Percentiles rank a stretch among this genome's conserved stretches.
Conservation (phyloP, 2,797 vertebrate species). For the Ptychobarbus kaznakovi region DNA sequence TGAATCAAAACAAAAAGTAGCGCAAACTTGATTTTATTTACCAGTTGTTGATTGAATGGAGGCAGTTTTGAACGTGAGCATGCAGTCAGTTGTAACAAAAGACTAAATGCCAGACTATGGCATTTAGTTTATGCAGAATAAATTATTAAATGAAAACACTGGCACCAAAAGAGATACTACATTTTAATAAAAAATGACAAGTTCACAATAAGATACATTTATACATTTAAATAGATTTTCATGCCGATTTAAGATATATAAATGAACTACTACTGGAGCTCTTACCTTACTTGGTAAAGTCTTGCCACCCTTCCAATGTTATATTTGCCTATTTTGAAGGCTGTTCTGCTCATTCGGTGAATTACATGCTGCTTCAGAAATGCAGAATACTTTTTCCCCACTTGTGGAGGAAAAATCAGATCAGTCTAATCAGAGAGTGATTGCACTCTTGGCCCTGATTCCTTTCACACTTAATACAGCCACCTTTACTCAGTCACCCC, state of each 20-base stretch:
- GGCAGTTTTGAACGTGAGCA: background rate
- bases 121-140: background rate
- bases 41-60: background rate
- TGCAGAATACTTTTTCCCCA: conserved; percentile 9
- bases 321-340: conserved; percentile 33
- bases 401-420: conserved; percentile 42
- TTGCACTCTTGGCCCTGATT: conserved; percentile 53
- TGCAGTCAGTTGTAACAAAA: background rate
- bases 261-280: background rate
- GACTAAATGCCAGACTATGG: background rate
- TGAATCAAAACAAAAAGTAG: background rate
- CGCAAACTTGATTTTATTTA: background rate
- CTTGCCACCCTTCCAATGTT: conserved; percentile 2
- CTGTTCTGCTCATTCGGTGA: conserved; percentile 22
- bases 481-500: conserved; percentile 56
- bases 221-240: background rate
- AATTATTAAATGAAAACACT: background rate
- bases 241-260: background rate
- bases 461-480: conserved; percentile 60
- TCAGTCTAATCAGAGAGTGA: conserved; percentile 53
- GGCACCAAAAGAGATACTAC: background rate
- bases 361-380: conserved; percentile 53
- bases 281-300: conserved; percentile 40
- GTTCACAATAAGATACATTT: background rate
- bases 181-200: background rate